Evolutionary conservation across 2,888 invertebrate genomes (phyloP), one percentile per base, ranked within the genome.

Genomic region (Meghimatium bilineatum): DNA sequence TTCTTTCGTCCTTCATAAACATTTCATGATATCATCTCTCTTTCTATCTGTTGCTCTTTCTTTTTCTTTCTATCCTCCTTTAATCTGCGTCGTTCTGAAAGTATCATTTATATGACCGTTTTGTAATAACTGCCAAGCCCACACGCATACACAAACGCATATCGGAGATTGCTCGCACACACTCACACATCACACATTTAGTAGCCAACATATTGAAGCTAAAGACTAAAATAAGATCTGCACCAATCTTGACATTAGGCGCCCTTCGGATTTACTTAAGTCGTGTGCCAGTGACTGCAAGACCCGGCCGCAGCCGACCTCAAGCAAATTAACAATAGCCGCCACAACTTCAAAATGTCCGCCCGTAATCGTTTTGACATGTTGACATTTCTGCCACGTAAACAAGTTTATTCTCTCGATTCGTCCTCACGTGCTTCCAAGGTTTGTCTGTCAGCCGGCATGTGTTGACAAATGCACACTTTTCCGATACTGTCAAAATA

Each of bases 341-440:
- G 63, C 38, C 77, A 60, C 23, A 63, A 26, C 77, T 32, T 36
- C 60, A 60, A 56, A 34, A 77, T 60, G 77, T 77, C 77, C 77
- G 77, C 77, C 63, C 38, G 77, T 77, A 77, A 77, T 77, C 77
- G 63, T 20, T 75, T n/a, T 77, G 77, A 77, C 63, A 77, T 77
- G 77, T 77, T 77, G 63, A 77, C 63, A 63, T 77, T 60, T 77
- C 63, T n/a, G 38, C 26, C 23, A 38, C 38, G 77, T 63, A 60
- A 77, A 77, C 77, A 77, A n/a, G 63, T 63, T 20, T 49, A 36
- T 60, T 76, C 29, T n/a, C 36, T 34, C 36, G 52, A 60, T 77
- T 36, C 52, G 63, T 63, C 34, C 34, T 36, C 26, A 60, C 77
- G 63, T 26, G 77, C 20, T 36, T 26, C 23, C 17, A 56, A 17